A percentile compares a stretch with the other conserved stretches of the same genome.
phyloP scores from a whole-genome alignment of 2,797 vertebrate species.

The Enteromius fasciolatus region DNA sequence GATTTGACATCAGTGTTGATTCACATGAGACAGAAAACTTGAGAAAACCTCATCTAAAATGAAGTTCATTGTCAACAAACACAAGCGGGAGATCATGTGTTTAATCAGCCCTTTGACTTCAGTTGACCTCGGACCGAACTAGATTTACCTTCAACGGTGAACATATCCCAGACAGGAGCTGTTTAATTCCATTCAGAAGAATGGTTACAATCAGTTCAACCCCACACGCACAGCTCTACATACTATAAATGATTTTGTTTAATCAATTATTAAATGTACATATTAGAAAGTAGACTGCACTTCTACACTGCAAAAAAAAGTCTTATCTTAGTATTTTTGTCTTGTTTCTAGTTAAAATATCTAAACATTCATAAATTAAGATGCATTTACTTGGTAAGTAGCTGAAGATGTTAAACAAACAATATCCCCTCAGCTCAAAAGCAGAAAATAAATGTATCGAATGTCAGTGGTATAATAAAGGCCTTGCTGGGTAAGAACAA shows the following conservation, averaged over 20 bases:
- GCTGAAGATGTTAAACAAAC: too few relatives aligned
- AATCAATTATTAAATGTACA: background rate
- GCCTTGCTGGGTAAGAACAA: background rate
- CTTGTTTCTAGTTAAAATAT: too few relatives aligned
- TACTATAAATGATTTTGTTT: background rate
- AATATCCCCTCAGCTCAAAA: background rate
- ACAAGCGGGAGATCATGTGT: background rate
- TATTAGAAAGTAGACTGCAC: background rate
- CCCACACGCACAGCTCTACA: background rate
- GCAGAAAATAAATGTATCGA: background rate
- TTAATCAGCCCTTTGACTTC: conserved; percentile 6
- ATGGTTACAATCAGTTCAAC: background rate
- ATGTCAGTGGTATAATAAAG: background rate
- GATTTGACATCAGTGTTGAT: conserved; percentile 30
- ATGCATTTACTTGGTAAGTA: too few relatives aligned
- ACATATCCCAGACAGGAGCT: conserved; percentile 15
- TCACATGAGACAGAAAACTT: conserved; percentile 20
- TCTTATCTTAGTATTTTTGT: too few relatives aligned
- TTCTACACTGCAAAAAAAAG: background rate
- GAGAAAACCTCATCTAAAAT: conserved; percentile 22
- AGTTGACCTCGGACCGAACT: conserved; percentile 14
- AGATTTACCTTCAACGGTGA: conserved; percentile 23
- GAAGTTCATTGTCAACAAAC: conserved; percentile 8
- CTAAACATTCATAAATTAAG: too few relatives aligned
- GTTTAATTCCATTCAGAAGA: conserved; percentile 9